phyloP scores from a whole-genome alignment of 2,888 invertebrate species.

The Lagria hirta region DNA sequence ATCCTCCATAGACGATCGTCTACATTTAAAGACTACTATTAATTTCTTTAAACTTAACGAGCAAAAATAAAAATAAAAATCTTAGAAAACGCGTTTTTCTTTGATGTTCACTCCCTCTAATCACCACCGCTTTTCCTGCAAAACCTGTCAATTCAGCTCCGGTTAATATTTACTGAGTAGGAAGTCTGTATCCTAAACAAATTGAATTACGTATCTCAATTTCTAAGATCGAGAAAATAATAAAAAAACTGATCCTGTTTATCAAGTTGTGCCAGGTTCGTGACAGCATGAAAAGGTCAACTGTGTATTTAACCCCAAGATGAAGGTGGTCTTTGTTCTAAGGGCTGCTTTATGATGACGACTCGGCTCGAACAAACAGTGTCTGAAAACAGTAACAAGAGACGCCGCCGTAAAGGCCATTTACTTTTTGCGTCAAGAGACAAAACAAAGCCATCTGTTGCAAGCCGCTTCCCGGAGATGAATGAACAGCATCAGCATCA shows the following conservation, averaged over 20 bases:
- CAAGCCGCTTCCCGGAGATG: conserved; percentile 28
- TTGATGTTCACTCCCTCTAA: no score
- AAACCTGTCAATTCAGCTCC: no score
- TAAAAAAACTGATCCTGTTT: conserved; percentile 22
- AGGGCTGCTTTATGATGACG: conserved; percentile 25
- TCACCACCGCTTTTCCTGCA: no score
- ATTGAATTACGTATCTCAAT: no score
- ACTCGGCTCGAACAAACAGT: conserved; percentile 24
- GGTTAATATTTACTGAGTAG: no score
- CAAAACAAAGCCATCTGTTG: conserved; percentile 35
- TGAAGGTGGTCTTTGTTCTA: conserved; percentile 24
- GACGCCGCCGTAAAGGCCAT: conserved; percentile 22
- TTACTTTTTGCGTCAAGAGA: conserved; percentile 22
- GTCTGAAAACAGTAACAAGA: conserved; percentile 21
- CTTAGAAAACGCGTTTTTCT: no score
- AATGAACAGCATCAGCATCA: conserved; percentile 25
- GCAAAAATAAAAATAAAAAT: no score
- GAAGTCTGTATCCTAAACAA: no score
- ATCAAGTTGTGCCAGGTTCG: conserved; percentile 20
- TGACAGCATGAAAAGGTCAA: conserved; percentile 28
- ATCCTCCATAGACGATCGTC: no score
- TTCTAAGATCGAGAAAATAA: no score
- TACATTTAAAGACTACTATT: no score
- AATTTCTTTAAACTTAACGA: no score
- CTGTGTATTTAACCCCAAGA: conserved; percentile 26